phyloP scores from a whole-genome alignment of 92 coral and sea anemone species.

The Phenganax stokvisi region DNA sequence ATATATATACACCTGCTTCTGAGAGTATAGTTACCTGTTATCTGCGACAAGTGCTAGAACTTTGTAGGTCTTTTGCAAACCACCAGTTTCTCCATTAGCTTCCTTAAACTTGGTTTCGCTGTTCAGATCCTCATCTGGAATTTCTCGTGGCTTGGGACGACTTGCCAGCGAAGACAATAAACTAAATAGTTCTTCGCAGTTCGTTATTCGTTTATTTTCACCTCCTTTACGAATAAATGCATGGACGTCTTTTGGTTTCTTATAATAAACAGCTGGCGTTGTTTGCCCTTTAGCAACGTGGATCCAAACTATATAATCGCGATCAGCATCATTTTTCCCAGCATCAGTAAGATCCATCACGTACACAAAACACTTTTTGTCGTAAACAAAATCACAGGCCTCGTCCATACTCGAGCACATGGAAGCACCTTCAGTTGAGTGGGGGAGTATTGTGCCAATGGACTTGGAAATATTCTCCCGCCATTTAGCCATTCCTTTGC shows the following conservation, averaged over 20 bases:
- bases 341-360: constrained; percentile 39
- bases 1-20: no score
- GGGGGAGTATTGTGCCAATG: constrained; percentile 55
- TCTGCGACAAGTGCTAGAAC: constrained; percentile 7
- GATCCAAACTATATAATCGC: constrained; percentile 47
- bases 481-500: constrained; percentile 36
- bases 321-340: background rate
- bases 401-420: constrained; percentile 46
- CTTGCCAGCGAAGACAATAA: constrained; percentile 58
- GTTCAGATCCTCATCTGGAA: constrained; percentile 24
- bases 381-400: constrained; percentile 40
- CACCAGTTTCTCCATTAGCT: constrained; percentile 17
- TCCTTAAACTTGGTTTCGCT: constrained; percentile 32
- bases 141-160: constrained; percentile 49
- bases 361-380: constrained; percentile 56
- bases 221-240: constrained; percentile 65
- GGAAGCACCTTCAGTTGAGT: constrained; percentile 39
- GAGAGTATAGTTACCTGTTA: constrained; percentile 13
- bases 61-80: constrained; percentile 4
- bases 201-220: constrained; percentile 54
- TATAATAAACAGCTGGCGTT: constrained; percentile 33
- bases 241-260: constrained; percentile 50
- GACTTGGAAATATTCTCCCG: constrained; percentile 52
- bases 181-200: constrained; percentile 53
- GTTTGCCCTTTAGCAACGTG: constrained; percentile 57